Evolutionary conservation across 2,113 vertebrate genomes (phyloP), one percentile per base, ranked within the genome.

Genomic region (Chionis minor): DNA sequence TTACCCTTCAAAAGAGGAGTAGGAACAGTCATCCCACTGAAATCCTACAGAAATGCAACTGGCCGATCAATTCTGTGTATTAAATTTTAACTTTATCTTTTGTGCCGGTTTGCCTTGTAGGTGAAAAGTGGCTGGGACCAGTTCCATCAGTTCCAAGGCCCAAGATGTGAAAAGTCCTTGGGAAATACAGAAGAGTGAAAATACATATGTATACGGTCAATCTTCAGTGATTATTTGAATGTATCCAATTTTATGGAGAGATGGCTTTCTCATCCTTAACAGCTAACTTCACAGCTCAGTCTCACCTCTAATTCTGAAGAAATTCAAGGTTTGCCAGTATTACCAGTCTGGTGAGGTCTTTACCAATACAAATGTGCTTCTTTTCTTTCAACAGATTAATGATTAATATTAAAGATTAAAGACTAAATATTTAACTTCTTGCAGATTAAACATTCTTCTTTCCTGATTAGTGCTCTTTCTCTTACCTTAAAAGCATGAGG

Each of bases 81-180:
- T 78, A 58, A 58, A 83, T 40, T 88, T 74, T 79, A 88, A 94
- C 42, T 71, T 54, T 52, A 66, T 95, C 38, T 90, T 63, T 49
- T 61, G n/a, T 93, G 49, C 63, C 79, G 58, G 44, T 92, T 95
- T 94, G 56, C 88, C 52, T 96, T 83, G 55, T 93, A 98, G 98
- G 98, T 95, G 98, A 98, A 90, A 98, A 98, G 92, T 98, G 98
- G 98, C 86, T 97, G 95, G 98, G 98, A 30, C 98, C 98, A 32
- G 96, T 96, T 27, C 98, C 97, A 24, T 69, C 84, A 61, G 52
- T 45, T 27, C 22, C 83, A 66, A 92, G 51, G 22, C 28, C 97
- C 73, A 98, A 85, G 86, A 74, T 98, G 66, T 98, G 93, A 97
- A 59, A 75, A 58, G 28, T 74, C 61, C 38, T 10, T 9, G 13